A percentile compares a stretch with the other conserved stretches of the same genome.
phyloP scores from a whole-genome alignment of 1,140 invertebrate species.

The Zaprionus lachaisei region DNA sequence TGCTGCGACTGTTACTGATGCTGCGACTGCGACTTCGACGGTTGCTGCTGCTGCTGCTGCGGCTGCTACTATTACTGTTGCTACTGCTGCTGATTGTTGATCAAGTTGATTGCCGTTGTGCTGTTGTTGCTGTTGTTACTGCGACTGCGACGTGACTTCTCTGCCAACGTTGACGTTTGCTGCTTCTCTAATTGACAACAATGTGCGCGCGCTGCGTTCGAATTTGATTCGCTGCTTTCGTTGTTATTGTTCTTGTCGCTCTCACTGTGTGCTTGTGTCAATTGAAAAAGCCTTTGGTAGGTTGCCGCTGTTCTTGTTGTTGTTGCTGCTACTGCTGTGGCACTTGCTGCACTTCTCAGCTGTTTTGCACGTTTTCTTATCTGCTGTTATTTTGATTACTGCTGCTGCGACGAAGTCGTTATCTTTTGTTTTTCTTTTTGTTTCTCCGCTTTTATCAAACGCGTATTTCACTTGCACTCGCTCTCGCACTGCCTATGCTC shows the following conservation, averaged over 20 bases:
- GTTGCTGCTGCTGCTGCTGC: slow-evolving; percentile 36
- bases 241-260: slow-evolving; percentile 11
- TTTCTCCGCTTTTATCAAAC: slow-evolving; percentile 38
- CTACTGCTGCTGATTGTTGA: slow-evolving; percentile 53
- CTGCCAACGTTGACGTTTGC: slow-evolving; percentile 38
- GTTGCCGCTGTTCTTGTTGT: background rate
- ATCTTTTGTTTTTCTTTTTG: slow-evolving; percentile 39
- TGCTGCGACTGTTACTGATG: slow-evolving; percentile 1
- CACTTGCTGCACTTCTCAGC: slow-evolving; percentile 47
- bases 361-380: slow-evolving; percentile 72
- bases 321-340: slow-evolving; percentile 15
- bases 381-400: slow-evolving; percentile 42
- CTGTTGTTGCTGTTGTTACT: slow-evolving; percentile 16
- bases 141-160: slow-evolving; percentile 47
- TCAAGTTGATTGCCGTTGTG: slow-evolving; percentile 32
- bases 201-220: slow-evolving; percentile 37
- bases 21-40: slow-evolving; percentile 49
- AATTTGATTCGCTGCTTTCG: slow-evolving; percentile 24
- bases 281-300: slow-evolving; percentile 21
- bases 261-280: background rate
- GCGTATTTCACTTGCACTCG: slow-evolving; percentile 34
- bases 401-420: background rate
- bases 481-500: slow-evolving; percentile 11
- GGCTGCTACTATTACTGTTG: slow-evolving; percentile 49
- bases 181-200: slow-evolving; percentile 53